Evolutionary conservation across 2,113 vertebrate genomes (phyloP).

Genomic region (Limnothrissa miodon): DNA sequence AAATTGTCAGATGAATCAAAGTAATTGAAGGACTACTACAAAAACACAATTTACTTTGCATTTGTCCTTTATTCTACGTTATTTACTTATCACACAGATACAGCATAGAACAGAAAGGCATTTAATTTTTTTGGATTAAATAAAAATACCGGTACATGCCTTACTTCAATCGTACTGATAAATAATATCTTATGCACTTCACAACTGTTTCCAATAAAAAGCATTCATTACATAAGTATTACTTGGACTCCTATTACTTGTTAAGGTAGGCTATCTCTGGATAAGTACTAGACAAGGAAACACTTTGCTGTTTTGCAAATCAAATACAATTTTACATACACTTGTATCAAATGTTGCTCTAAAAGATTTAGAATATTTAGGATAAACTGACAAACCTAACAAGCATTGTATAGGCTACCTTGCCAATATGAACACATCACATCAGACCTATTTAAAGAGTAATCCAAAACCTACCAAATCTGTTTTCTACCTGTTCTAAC

Average conservation of each 20-base stretch:
- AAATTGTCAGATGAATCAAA: background rate
- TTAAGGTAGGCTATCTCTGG: background rate
- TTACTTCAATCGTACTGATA: background rate
- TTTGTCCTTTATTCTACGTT: background rate
- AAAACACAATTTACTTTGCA: background rate
- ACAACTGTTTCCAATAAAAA: background rate
- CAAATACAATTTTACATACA: background rate
- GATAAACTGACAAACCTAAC: background rate
- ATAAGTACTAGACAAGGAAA: background rate
- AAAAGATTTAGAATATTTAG: background rate
- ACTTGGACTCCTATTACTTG: background rate
- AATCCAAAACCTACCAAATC: background rate
- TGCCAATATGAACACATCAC: too few species aligned
- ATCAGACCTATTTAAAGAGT: background rate
- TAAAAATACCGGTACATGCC: background rate
- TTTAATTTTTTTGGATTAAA: background rate
- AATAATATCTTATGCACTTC: background rate
- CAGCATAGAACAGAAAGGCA: background rate
- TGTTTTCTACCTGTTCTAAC: background rate
- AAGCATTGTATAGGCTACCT: too few species aligned
- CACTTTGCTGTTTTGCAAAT: background rate
- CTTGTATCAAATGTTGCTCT: background rate
- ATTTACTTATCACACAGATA: constrained; percentile 36
- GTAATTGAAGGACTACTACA: background rate
- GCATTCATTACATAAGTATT: background rate